phyloP scores from a whole-genome alignment of 2,113 vertebrate species.

The Cyphomyrus plagiostoma region DNA sequence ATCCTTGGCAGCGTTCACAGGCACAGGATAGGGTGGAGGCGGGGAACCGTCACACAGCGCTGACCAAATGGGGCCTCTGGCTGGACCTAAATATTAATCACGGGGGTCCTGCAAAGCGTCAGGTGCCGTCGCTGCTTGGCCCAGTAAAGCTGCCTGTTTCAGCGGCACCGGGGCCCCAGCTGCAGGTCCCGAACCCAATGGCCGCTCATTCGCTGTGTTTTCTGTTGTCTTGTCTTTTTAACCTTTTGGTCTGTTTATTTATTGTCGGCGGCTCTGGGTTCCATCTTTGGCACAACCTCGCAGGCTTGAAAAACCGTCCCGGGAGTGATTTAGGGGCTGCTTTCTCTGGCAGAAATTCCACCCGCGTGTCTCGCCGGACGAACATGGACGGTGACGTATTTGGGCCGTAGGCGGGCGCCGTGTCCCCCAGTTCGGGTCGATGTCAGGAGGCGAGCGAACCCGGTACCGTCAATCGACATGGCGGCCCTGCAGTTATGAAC shows the following conservation, averaged over 20 bases:
- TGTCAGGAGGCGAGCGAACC: not conserved
- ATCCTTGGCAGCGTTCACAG: constrained; percentile 1
- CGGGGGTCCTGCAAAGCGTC: not conserved
- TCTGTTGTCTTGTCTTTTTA: not conserved
- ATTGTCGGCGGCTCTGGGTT: not conserved
- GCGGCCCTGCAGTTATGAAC: not conserved
- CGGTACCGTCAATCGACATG: not conserved
- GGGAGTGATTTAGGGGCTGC: constrained; percentile 15
- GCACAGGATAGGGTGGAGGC: not conserved
- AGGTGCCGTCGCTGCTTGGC: not conserved
- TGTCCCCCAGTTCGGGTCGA: not conserved
- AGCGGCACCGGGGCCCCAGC: not conserved
- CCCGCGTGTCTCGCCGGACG: not conserved
- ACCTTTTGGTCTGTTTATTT: not conserved
- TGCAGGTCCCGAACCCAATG: not conserved
- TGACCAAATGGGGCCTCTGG: not conserved
- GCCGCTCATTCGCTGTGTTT: too few relatives aligned
- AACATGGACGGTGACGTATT: not conserved
- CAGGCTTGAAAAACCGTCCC: not conserved
- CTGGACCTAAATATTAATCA: not conserved
- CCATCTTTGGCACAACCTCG: not conserved
- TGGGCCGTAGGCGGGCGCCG: not conserved
- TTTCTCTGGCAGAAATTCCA: not conserved
- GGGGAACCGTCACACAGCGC: not conserved
- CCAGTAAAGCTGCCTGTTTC: not conserved